Evolutionary conservation across 2,888 invertebrate genomes (phyloP).

Genomic region (Sinotaia quadrata): DNA sequence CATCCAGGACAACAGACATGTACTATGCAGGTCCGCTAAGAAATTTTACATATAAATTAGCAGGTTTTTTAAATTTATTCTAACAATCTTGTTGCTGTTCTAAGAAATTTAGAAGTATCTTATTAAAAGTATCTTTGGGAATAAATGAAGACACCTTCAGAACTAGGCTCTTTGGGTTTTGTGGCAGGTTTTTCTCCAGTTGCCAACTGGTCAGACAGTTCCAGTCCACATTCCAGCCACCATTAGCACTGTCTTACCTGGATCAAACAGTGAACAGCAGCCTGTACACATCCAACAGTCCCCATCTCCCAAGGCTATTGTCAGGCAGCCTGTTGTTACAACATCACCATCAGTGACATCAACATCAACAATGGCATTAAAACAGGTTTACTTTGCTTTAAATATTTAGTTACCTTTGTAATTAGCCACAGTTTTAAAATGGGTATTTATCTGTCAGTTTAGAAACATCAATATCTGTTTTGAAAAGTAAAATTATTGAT

Average conservation of each 20-base stretch:
- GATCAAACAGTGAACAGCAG: conserved; percentile 21
- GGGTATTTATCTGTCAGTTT: no score
- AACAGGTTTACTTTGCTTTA: conserved; percentile 33
- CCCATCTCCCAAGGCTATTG: conserved; percentile 28
- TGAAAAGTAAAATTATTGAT: no score
- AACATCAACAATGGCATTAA: conserved; percentile 39
- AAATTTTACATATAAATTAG: not conserved
- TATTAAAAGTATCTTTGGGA: not conserved
- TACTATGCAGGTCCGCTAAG: conserved; percentile 22
- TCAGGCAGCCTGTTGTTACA: conserved; percentile 26
- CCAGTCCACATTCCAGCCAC: conserved; percentile 51
- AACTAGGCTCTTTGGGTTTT: conserved; percentile 16
- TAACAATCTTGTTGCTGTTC: not conserved
- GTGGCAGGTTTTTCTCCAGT: conserved; percentile 75
- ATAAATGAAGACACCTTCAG: not conserved
- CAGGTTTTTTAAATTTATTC: not conserved
- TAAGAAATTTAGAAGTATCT: not conserved
- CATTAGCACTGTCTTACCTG: conserved; percentile 33
- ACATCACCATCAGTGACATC: conserved; percentile 21
- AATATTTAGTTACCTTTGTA: no score
- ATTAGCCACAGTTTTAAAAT: no score
- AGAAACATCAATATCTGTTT: no score
- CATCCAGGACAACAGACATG: conserved; percentile 22
- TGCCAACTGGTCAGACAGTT: conserved; percentile 75
- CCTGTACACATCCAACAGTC: conserved; percentile 9